Evolutionary conservation across 2,797 vertebrate genomes (phyloP).

Genomic region (Masticophis lateralis): DNA sequence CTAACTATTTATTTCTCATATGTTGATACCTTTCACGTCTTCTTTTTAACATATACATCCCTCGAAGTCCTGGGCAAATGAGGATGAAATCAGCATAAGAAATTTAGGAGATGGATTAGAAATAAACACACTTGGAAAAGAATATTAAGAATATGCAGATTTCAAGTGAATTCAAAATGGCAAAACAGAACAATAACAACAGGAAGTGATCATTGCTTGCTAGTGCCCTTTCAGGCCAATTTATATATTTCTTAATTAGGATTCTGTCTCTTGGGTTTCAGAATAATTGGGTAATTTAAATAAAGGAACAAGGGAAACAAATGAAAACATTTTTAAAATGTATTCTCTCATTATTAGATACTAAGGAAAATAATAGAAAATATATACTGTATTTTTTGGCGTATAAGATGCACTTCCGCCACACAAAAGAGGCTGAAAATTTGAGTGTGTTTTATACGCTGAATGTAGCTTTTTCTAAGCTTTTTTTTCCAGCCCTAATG

Average conservation of each 20-base stretch:
- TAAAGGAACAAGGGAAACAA: background rate
- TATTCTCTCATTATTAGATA: slow-evolving; percentile 16
- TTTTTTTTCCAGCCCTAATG: too few species aligned
- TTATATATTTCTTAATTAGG: slow-evolving; percentile 38
- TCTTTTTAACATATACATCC: background rate
- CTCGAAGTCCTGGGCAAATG: background rate
- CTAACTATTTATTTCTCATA: background rate
- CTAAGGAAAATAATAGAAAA: slow-evolving; percentile 36
- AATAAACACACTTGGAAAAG: background rate
- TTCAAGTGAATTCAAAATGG: slow-evolving; percentile 32
- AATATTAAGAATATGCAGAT: slow-evolving; percentile 28
- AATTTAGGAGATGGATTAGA: background rate
- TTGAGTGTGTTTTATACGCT: too few species aligned
- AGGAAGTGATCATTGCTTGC: slow-evolving; percentile 1
- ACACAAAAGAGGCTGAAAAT: too few species aligned
- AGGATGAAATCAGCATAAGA: background rate
- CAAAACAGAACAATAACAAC: background rate
- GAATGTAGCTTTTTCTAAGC: too few species aligned
- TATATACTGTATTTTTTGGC: background rate
- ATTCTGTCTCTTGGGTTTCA: slow-evolving; percentile 21
- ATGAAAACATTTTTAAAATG: slow-evolving; percentile 20
- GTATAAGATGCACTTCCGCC: too few species aligned
- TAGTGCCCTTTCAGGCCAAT: slow-evolving; percentile 38
- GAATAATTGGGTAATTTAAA: slow-evolving; percentile 45
- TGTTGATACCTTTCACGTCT: background rate